A percentile compares a stretch with the other conserved stretches of the same genome.
Evolutionary conservation across 2,888 invertebrate species (phyloP).

Genomic region (Pyrochroa serraticornis): DNA sequence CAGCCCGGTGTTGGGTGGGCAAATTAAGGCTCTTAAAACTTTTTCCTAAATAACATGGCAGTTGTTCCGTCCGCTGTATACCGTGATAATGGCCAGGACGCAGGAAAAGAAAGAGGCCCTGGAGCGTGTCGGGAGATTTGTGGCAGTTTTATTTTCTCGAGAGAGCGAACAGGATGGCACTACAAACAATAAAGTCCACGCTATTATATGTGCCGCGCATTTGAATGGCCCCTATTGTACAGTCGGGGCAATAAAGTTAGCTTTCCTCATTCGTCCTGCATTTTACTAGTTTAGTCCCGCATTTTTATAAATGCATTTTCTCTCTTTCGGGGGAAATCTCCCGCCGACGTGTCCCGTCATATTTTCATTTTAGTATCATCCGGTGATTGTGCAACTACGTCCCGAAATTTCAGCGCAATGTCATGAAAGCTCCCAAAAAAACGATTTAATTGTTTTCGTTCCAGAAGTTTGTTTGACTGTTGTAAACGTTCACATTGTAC

Average conservation of each 20-base stretch:
- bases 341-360: too few relatives aligned
- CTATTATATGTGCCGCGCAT: conserved; percentile 45
- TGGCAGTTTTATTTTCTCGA: conserved; percentile 50
- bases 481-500: too few relatives aligned
- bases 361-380: neutral
- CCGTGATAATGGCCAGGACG: conserved; percentile 44
- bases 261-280: conserved; percentile 33
- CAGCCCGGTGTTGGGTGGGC: neutral
- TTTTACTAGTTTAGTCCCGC: conserved; percentile 29
- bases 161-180: conserved; percentile 45
- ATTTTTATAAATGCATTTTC: conserved; percentile 27
- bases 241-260: conserved; percentile 33
- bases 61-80: conserved; percentile 39
- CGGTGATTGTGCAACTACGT: too few relatives aligned
- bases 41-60: conserved; percentile 45
- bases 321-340: neutral
- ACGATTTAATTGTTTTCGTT: neutral
- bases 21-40: conserved; percentile 32
- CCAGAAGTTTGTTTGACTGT: neutral
- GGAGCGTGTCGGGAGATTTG: conserved; percentile 44
- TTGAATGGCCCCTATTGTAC: conserved; percentile 43
- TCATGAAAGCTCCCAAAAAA: neutral
- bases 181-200: conserved; percentile 49
- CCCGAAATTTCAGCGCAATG: too few relatives aligned
- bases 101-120: conserved; percentile 38